These are phyloP conservation scores for Anoplopoma fimbria DNA, from an alignment of 2,113 vertebrate genomes.

Conservation along the genomic window DNA sequence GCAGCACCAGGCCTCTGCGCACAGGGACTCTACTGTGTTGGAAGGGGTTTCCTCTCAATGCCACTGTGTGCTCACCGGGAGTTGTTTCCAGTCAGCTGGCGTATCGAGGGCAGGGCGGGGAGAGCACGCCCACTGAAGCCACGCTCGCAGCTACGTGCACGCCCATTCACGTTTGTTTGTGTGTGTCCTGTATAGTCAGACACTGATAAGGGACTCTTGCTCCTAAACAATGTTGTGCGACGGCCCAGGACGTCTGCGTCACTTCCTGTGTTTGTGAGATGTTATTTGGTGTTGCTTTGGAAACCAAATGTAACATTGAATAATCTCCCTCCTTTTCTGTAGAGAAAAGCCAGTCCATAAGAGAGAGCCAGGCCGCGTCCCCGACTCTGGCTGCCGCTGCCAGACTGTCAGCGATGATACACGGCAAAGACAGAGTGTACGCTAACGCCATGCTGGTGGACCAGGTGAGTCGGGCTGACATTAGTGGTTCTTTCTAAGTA, in stretches of 20 bases:
- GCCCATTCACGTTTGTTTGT: conserved; percentile 41
- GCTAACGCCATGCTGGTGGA: conserved; percentile 90
- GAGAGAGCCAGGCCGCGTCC: conserved; percentile 81
- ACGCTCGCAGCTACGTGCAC: conserved; percentile 40
- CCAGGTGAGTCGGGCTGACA: conserved; percentile 77
- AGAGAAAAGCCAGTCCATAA: conserved; percentile 86
- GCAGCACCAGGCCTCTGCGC: conserved; percentile 63
- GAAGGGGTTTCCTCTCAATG: conserved; percentile 65
- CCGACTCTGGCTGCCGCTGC: conserved; percentile 80
- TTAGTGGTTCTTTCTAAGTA: neutral
- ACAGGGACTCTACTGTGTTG: conserved; percentile 76
- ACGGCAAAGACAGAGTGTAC: conserved; percentile 88
- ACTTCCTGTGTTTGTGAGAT: conserved; percentile 80
- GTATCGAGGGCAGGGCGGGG: conserved; percentile 58
- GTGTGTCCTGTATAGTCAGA: conserved; percentile 40
- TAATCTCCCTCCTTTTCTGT: conserved; percentile 43
- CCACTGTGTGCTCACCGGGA: conserved; percentile 75
- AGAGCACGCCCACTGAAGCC: conserved; percentile 58
- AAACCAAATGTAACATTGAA: conserved; percentile 75
- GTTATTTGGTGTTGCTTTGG: conserved; percentile 75
- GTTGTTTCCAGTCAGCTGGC: conserved; percentile 68
- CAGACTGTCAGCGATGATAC: conserved; percentile 86
- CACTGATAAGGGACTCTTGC: conserved; percentile 38
- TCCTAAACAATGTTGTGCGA: conserved; percentile 75
- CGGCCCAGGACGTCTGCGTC: conserved; percentile 76